These are phyloP conservation scores for Acanthosepion esculentum DNA, from an alignment of 2,888 invertebrate species.

Conservation along the genomic window DNA sequence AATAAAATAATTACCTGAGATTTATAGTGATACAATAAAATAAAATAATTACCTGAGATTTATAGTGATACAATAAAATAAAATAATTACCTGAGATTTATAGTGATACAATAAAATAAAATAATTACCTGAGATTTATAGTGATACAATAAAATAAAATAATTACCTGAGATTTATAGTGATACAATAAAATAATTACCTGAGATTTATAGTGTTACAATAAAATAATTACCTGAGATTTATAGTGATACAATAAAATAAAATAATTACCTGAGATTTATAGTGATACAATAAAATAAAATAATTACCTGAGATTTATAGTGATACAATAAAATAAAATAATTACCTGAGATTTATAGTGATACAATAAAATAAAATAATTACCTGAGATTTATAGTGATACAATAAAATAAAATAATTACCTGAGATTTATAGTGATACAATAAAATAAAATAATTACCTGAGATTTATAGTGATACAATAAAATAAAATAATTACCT, in stretches of 20 bases:
- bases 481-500: conserved; percentile 78
- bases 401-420: conserved; percentile 80
- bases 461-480: conserved; percentile 96
- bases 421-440: conserved; percentile 95
- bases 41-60: conserved; percentile 84
- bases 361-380: conserved; percentile 83
- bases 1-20: conserved; percentile 82
- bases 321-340: conserved; percentile 86
- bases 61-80: conserved; percentile 95
- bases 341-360: conserved; percentile 90
- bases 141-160: conserved; percentile 86
- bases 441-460: conserved; percentile 78
- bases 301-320: conserved; percentile 88
- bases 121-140: conserved; percentile 88
- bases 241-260: conserved; percentile 95
- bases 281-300: conserved; percentile 93
- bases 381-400: conserved; percentile 93
- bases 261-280: conserved; percentile 86
- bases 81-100: conserved; percentile 86
- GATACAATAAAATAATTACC: conserved; percentile 81
- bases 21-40: conserved; percentile 94
- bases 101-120: conserved; percentile 93
- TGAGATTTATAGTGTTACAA: conserved; percentile 96
- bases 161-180: conserved; percentile 90
- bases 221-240: conserved; percentile 83